A percentile compares a stretch with the other conserved stretches of the same genome.
Conservation (phyloP, 1,140 invertebrate species). For the Atopsyche davidsoni region DNA sequence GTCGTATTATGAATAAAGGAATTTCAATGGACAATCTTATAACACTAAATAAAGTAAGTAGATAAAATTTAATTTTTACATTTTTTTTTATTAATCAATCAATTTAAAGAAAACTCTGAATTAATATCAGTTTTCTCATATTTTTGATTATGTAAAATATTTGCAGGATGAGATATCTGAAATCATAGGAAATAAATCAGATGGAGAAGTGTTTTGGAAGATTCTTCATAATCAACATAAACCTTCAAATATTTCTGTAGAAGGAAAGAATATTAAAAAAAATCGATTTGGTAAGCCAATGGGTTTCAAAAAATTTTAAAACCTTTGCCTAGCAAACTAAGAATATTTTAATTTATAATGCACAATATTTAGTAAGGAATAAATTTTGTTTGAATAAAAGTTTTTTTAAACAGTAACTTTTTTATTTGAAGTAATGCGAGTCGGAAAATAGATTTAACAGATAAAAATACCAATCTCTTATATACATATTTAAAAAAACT, state of each 20-base stretch:
- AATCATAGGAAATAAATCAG: constrained; percentile 60
- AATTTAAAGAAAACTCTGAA: not conserved
- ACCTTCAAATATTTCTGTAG: constrained; percentile 37
- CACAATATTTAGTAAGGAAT: too few relatives aligned
- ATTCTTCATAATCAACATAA: constrained; percentile 56
- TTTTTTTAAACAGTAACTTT: too few relatives aligned
- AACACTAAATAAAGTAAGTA: constrained; percentile 49
- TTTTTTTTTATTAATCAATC: constrained; percentile 5
- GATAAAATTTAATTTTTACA: constrained; percentile 4
- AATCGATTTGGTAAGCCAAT: constrained; percentile 30
- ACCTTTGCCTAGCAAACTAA: too few relatives aligned
- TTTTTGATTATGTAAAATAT: constrained; percentile 17
- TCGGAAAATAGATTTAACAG: too few relatives aligned
- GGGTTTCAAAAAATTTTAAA: constrained; percentile 23
- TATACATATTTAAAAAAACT: too few relatives aligned
- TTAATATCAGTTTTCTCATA: constrained; percentile 3
- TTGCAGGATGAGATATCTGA: constrained; percentile 57
- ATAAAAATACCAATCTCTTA: too few relatives aligned
- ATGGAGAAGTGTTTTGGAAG: constrained; percentile 54
- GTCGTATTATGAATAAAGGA: constrained; percentile 71
- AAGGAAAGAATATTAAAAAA: constrained; percentile 28
- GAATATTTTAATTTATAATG: too few relatives aligned
- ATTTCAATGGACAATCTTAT: constrained; percentile 64
- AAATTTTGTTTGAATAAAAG: too few relatives aligned
- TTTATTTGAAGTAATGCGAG: too few relatives aligned